A percentile compares a stretch with the other conserved stretches of the same genome.
Conservation (phyloP, 1,140 invertebrate species). For the Penaeus vannamei region DNA sequence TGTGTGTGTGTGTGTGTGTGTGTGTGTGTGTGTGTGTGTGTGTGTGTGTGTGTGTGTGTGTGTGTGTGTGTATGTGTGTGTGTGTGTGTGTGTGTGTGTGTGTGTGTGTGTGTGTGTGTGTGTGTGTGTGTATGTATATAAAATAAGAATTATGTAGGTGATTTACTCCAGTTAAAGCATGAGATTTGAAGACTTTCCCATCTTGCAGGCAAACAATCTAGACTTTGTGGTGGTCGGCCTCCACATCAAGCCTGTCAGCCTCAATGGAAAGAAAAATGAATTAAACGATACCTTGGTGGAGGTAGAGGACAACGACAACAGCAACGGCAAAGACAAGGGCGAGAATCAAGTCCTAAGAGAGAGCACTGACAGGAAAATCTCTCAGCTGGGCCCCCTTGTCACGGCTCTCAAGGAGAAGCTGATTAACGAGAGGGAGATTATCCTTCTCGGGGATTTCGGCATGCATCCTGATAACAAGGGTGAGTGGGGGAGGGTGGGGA, state of each 20-base stretch:
- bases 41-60: no score
- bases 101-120: background rate
- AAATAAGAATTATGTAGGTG: no score
- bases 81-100: background rate
- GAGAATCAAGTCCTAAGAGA: background rate
- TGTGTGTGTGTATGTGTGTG: no score
- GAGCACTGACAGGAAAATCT: background rate
- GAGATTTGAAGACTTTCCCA: background rate
- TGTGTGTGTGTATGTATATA: no score
- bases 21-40: no score
- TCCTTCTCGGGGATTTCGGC: constrained; percentile 72
- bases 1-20: no score
- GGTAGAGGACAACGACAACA: background rate
- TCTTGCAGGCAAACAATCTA: constrained; percentile 43
- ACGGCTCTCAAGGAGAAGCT: constrained; percentile 51
- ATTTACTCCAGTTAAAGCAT: background rate
- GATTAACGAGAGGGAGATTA: constrained; percentile 70
- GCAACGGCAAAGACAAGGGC: background rate
- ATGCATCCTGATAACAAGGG: constrained; percentile 55
- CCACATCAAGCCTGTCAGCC: constrained; percentile 39
- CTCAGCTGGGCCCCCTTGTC: constrained; percentile 55
- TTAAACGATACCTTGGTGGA: background rate
- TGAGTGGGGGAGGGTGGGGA: background rate
- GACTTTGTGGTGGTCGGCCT: constrained; percentile 56
- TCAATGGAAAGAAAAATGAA: background rate